Base-by-base conservation (phyloP, 2,797 vertebrate genomes). In the Sebastes alutus region DNA sequence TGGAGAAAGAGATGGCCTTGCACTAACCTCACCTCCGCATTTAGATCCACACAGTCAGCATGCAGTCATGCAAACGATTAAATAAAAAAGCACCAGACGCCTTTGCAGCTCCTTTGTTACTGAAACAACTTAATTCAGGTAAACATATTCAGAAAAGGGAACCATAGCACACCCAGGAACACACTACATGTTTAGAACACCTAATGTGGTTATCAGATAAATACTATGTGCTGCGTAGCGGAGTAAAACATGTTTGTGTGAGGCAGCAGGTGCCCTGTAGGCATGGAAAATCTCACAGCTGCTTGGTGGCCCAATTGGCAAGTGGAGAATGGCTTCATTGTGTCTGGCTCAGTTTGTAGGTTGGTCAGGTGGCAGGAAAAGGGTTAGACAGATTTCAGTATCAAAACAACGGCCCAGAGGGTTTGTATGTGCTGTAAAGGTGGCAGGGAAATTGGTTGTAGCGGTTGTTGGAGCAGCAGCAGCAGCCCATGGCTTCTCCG, bases 21-120 rank as follows among this genome's bases (percentile, higher is more conserved):
- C 92, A 89, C 81, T 91, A 88, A 91, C 92, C 88, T 93, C 84
- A 84, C 85, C 89, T 88, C 83, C 30, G 13, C 89, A 82, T 93
- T 92, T 84, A 89, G 88, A 88, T 87, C 63, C 64, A 80, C 87
- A 20, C 69, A 23, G 86, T 94, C 92, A 92, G 92, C 92, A 88
- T 20, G 73, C 76, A 25, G 61, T 52, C 56, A 38, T 6, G 32
- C 68, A 70, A 35, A 20, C 10, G 3, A 16, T 56, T 11, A 4
- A 86, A 75, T 73, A n/a, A 55, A 81, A n/a, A 82, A 20, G 5
- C 70, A 38, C 30, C 12, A n/a, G 2, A 30, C 20, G 4, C 66
- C 54, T 81, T 42, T 62, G 54, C 22, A 59, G 62, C 14, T 27
- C 12, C 30, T 78, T 46, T 67, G 38, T 52, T 20, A n/a, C 61